Base-by-base conservation (phyloP, 53 echinoderm and acorn worm species). In the Crossaster papposus region DNA sequence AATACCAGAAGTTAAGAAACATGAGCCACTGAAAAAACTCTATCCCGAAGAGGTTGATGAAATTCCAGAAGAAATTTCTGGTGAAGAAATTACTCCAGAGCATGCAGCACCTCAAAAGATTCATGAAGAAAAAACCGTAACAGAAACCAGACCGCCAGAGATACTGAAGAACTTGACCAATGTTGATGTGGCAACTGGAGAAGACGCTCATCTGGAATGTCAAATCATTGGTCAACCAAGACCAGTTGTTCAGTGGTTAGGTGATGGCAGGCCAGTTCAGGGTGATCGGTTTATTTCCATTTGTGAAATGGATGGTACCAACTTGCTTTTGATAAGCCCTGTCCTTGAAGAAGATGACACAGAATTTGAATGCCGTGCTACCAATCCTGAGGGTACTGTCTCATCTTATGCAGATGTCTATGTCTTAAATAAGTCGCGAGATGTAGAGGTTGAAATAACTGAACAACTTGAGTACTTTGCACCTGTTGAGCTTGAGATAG, bases 301-400 rank as follows among this genome's bases (percentile, higher is more conserved):
- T 64, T 77, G 90, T 90, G 92, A 93, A 72, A 75, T 77, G 70
- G 94, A 98, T 93, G 98, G 96, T 14, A 93, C 93, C 64, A 93
- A 91, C 81, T 76, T 91, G 65, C 86, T 96, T 51, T 71, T 94
- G 53, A 98, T 98, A n/a, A 93, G 85, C 76, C 94, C 94, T 32
- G 92, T 96, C 34, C 81, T 76, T 73, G 89, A 92, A 54, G 93
- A 93, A 54, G 98, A 98, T 86, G 94, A 98, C 76, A 93, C 95
- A 64, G 96, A 94, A 65, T 98, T 94, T 93, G 95, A 94, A 81
- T 95, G 95, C 78, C 87, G 94, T 90, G 96, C 92, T 22, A 94
- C 93, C 73, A 98, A 96, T 83, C 88, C 89, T 81, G 93, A 90
- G 58, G 98, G 98, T 51, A 90, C 96, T 88, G 92, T 96, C 5